Evolutionary conservation across 2,888 invertebrate genomes (phyloP), one percentile per base, ranked within the genome.

Genomic region (Drosophila antonietae): DNA sequence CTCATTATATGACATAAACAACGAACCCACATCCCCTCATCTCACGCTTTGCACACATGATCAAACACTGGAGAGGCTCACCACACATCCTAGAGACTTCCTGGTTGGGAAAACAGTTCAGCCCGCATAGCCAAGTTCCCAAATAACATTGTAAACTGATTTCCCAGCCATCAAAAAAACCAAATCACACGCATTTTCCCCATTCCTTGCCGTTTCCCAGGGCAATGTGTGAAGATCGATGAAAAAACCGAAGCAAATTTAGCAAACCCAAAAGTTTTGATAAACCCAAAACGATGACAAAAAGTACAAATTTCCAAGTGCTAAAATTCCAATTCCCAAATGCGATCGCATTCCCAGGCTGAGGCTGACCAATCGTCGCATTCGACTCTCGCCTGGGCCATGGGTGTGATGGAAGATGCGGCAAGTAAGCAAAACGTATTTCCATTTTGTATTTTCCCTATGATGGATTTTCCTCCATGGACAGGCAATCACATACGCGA

Each of bases 221-320:
- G 78, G 66, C 64, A 70, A 89, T 76, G 73, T 75, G 69, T 68
- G 71, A 72, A 35, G 44, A 18, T 0, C 44, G 49, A 49, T 66
- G 46, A 78, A 83, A 76, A 86, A 81, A 78, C 81, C 78, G 53
- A 68, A 43, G 66, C 47, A 67, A 71, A 71, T 71, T 72, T 60
- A 80, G 70, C 75, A 75, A 83, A 75, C 77, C 88, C 81, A 89
- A 87, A 78, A 89, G 73, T 89, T 89, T 86, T 89, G 87, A 84
- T 86, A 84, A 84, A 84, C 83, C 83, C 83, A 83, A 69, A 66
- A 66, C 35, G 55, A 75, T 70, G 88, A 85, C 88, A 83, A 88
- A 73, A 78, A 80, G 66, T 53, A 53, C 53, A 80, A 86, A 86
- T 83, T 85, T 81, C 86, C 85, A 73, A 78, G 55, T 69, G 73